A percentile compares a stretch with the other conserved stretches of the same genome.
Conservation (phyloP, 2,797 vertebrate species). For the Enteromius thamalakanensis region DNA sequence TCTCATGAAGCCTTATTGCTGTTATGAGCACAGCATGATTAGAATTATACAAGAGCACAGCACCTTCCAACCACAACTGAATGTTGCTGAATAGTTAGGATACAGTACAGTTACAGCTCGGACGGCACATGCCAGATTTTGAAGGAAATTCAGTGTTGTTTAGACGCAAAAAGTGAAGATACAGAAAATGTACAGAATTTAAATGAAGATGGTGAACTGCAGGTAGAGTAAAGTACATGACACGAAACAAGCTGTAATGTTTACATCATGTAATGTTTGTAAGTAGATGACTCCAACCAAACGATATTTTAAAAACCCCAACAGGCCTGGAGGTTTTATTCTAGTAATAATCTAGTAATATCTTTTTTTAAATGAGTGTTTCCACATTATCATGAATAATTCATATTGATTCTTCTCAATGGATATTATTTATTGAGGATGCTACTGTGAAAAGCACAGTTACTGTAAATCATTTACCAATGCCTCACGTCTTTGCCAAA, state of each 20-base stretch:
- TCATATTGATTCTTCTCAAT: conserved; percentile 26
- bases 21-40: conserved; percentile 39
- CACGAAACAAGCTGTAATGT: conserved; percentile 44
- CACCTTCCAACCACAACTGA: conserved; percentile 22
- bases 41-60: conserved; percentile 11
- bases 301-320: conserved; percentile 31
- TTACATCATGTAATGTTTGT: conserved; percentile 44
- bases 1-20: conserved; percentile 36
- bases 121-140: not conserved
- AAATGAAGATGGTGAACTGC: not conserved
- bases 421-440: conserved; percentile 44
- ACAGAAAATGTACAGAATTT: conserved; percentile 2
- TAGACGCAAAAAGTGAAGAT: not conserved
- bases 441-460: conserved; percentile 43
- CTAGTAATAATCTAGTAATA: conserved; percentile 33
- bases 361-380: conserved; percentile 27
- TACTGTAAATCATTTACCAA: conserved; percentile 19
- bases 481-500: conserved; percentile 39
- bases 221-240: conserved; percentile 4
- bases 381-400: conserved; percentile 26
- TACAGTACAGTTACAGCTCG: not conserved
- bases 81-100: conserved; percentile 19
- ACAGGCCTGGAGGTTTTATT: conserved; percentile 24
- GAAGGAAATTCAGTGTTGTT: conserved; percentile 14
- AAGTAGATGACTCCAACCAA: not conserved